phyloP scores from a whole-genome alignment of 2,113 vertebrate species.

The Donacobius atricapilla region DNA sequence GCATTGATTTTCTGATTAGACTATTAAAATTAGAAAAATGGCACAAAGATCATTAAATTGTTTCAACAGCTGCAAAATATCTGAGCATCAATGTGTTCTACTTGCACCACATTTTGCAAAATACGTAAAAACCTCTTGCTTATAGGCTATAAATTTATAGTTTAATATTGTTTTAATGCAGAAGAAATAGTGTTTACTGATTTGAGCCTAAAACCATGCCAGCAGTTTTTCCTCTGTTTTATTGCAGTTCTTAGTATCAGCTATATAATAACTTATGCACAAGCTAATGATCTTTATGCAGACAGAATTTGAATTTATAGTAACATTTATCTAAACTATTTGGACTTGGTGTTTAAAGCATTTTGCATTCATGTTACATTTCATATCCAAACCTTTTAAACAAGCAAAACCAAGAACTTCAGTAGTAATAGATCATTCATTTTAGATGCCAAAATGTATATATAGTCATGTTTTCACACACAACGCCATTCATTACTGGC shows the following conservation, averaged over 20 bases:
- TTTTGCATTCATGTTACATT: neutral
- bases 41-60: slow-evolving; percentile 68
- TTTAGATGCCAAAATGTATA: neutral
- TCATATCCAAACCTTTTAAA: neutral
- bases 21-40: slow-evolving; percentile 81
- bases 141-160: neutral
- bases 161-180: neutral
- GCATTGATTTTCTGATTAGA: slow-evolving; percentile 97
- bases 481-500: neutral
- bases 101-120: neutral
- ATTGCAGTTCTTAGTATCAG: neutral
- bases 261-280: neutral
- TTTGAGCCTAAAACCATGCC: neutral
- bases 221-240: neutral
- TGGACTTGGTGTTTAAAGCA: neutral
- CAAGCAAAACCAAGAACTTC: neutral
- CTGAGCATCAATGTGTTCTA: neutral
- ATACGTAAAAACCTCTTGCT: neutral
- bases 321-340: neutral
- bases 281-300: slow-evolving; percentile 18
- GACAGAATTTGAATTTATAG: neutral
- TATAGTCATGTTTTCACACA: neutral
- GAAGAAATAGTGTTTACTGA: neutral
- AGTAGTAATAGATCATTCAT: neutral
- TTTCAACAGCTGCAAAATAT: neutral